Conservation (phyloP, 2,888 invertebrate genomes). For the Oscheius sp. region DNA sequence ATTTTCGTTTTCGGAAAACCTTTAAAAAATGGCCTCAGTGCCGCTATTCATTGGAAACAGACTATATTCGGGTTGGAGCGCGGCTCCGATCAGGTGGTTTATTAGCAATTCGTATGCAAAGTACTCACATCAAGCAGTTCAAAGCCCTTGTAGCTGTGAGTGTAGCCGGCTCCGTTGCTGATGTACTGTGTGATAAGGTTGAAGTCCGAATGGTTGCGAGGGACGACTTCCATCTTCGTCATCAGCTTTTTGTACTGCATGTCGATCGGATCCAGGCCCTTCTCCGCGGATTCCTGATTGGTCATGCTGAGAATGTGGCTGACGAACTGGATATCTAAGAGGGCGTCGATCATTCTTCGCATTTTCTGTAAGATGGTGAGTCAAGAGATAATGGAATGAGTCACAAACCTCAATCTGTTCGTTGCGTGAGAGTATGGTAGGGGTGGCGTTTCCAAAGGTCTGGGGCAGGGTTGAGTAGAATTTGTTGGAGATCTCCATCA, state of each 20-base stretch:
- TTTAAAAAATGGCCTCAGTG: no score
- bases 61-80: no score
- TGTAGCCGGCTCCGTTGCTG: constrained; percentile 90
- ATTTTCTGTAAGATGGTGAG: constrained; percentile 77
- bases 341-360: constrained; percentile 88
- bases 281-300: background rate
- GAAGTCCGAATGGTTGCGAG: constrained; percentile 80
- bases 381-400: background rate
- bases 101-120: background rate
- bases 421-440: constrained; percentile 84
- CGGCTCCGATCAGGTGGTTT: no score
- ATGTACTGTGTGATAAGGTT: constrained; percentile 82
- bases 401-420: constrained; percentile 80
- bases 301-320: constrained; percentile 84
- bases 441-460: constrained; percentile 86
- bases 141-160: constrained; percentile 83
- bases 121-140: constrained; percentile 79
- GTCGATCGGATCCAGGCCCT: constrained; percentile 80
- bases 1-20: no score
- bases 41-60: no score
- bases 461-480: constrained; percentile 97
- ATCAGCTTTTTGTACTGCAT: constrained; percentile 89
- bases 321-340: constrained; percentile 94
- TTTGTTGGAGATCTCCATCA: constrained; percentile 51
- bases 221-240: constrained; percentile 79